Evolutionary conservation across 2,888 invertebrate genomes (phyloP).

Genomic region (Sepiola atlantica): DNA sequence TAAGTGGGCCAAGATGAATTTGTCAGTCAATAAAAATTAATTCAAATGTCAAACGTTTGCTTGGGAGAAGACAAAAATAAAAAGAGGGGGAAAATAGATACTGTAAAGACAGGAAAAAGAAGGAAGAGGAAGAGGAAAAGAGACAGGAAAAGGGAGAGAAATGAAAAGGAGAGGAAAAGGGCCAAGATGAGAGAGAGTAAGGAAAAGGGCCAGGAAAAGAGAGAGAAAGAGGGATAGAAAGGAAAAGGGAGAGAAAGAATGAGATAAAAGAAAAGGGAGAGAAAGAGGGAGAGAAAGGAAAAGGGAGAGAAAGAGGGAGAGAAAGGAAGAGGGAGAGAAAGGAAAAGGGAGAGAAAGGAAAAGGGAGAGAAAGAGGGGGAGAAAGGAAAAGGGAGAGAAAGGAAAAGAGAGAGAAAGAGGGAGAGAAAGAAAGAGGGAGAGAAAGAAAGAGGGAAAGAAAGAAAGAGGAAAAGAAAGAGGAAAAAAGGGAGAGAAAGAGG

Average conservation of each 20-base stretch:
- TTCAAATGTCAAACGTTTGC: neutral
- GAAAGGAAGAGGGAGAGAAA: neutral
- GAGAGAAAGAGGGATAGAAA: too few species aligned
- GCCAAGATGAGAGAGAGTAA: neutral
- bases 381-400: neutral
- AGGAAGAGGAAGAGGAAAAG: neutral
- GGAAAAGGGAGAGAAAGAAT: too few species aligned
- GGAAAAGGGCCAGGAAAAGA: neutral
- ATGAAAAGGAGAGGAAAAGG: too few species aligned
- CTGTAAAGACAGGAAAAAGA: neutral
- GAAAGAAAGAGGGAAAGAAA: constrained; percentile 46
- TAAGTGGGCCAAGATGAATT: constrained; percentile 17
- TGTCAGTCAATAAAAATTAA: constrained; percentile 32
- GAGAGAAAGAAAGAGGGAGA: constrained; percentile 43
- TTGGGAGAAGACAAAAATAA: neutral
- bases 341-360: neutral
- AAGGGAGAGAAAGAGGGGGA: neutral
- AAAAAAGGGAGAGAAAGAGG: neutral
- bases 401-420: neutral
- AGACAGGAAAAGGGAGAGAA: neutral
- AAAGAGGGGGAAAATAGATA: neutral
- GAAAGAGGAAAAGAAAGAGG: constrained; percentile 34
- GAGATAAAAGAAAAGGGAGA: too few species aligned
- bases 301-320: neutral
- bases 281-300: too few species aligned